Conservation (phyloP, 2,797 vertebrate genomes). For the Microctenopoma steveboyesi region DNA sequence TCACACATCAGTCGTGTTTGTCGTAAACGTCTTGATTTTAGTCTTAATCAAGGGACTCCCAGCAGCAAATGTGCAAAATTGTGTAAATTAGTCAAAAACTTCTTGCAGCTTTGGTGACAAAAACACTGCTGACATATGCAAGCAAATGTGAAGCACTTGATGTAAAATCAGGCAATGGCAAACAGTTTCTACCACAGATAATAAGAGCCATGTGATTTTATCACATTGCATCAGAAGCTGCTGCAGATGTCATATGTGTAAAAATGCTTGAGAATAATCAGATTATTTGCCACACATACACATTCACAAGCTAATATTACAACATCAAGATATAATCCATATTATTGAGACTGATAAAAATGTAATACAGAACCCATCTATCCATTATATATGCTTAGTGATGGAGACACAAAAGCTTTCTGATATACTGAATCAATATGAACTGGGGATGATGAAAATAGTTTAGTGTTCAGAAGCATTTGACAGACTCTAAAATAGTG, state of each 20-base stretch:
- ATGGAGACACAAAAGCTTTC: too few species aligned
- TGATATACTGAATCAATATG: too few species aligned
- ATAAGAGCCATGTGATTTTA: not conserved
- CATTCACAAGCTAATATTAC: not conserved
- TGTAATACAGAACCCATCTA: too few species aligned
- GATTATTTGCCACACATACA: conserved; percentile 1
- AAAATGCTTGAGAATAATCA: not conserved
- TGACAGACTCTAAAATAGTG: too few species aligned
- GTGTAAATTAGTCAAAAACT: not conserved
- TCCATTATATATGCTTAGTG: too few species aligned
- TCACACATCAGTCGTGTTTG: not conserved
- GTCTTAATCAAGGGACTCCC: not conserved
- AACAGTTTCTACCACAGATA: not conserved
- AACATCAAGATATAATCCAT: not conserved
- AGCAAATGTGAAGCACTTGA: too few species aligned
- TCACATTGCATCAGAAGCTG: not conserved
- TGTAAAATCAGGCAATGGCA: not conserved
- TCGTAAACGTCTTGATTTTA: not conserved
- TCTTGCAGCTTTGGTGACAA: not conserved
- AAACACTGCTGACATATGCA: not conserved
- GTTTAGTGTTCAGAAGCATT: too few species aligned
- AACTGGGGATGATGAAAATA: too few species aligned
- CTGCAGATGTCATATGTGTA: not conserved
- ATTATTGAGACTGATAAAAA: not conserved
- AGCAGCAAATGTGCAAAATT: not conserved